Percentiles rank a stretch among this genome's conserved stretches.
Conservation (phyloP, 2,113 vertebrate genomes). For the human (Homo sapiens) region GRCh38 chr1:230918001-230918500, state of each 20-base stretch:
- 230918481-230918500: not conserved
- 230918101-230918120: not conserved
- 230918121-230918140: not conserved
- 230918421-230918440: not conserved
- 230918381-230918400: not conserved
- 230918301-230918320: not conserved
- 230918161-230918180: not conserved
- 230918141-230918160: not conserved
- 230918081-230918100: not conserved
- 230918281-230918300: not conserved
- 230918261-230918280: not conserved
- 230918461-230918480: not conserved
- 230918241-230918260: rapidly evolving
- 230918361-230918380: too few relatives aligned
- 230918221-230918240: not conserved
- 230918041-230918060: not conserved
- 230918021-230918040: not conserved
- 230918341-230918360: not conserved
- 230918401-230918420: not conserved
- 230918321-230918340: not conserved
- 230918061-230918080: not conserved
- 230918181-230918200: not conserved
- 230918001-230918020: too few relatives aligned
- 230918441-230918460: too few relatives aligned
- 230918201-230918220: not conserved